Conservation (phyloP, 2,113 vertebrate species). For the Lontra canadensis region DNA sequence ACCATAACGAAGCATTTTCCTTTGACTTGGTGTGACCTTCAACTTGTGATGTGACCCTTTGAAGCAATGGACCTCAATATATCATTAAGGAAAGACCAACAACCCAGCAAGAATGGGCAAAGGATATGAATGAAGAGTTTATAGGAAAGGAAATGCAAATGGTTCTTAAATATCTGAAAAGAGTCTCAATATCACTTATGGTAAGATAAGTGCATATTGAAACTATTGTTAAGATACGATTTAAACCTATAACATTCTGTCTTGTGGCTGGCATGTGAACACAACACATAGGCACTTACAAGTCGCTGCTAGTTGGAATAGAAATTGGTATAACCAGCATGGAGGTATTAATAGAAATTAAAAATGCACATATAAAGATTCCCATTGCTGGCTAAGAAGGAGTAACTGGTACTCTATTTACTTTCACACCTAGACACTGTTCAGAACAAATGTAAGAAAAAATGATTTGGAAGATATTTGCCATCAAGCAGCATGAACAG, state of each 20-base stretch:
- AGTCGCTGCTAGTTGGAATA: not conserved
- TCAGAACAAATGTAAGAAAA: not conserved
- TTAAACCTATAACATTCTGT: not conserved
- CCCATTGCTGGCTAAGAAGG: not conserved
- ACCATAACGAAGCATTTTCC: not conserved
- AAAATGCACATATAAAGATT: not conserved
- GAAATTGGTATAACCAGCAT: not conserved
- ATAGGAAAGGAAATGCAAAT: not conserved
- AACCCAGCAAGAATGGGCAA: not conserved
- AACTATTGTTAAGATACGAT: not conserved
- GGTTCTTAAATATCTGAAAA: not conserved
- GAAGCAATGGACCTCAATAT: not conserved
- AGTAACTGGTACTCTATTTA: not conserved
- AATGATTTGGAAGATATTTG: not conserved
- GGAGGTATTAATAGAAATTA: not conserved
- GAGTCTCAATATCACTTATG: not conserved
- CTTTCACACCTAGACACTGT: not conserved
- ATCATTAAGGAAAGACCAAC: not conserved
- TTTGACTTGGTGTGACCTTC: not conserved
- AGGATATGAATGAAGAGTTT: not conserved
- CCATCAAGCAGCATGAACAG: not conserved
- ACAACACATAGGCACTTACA: not conserved
- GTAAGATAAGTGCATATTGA: not conserved
- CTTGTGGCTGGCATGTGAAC: not conserved
- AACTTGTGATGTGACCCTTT: not conserved